A percentile compares a stretch with the other conserved stretches of the same genome.
These are phyloP conservation scores for Thrips palmi DNA, from an alignment of 1,140 invertebrate species.

Conservation along the genomic window DNA sequence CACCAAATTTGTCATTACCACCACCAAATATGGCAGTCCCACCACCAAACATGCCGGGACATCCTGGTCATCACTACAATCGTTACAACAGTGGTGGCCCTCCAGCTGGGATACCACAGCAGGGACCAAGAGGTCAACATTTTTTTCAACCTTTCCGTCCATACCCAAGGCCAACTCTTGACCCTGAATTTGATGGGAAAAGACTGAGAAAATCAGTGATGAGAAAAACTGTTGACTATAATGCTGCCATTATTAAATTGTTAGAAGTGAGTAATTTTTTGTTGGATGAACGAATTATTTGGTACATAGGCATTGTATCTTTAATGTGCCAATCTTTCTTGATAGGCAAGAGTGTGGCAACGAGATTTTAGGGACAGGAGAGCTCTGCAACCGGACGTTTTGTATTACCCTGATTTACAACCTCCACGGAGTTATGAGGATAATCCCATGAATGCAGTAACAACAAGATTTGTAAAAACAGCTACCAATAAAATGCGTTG, in stretches of 20 bases:
- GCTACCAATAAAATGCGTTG: conserved; percentile 99
- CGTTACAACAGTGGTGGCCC: neutral
- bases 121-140: conserved; percentile 12
- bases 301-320: conserved; percentile 7
- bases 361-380: conserved; percentile 71
- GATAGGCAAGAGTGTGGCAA: conserved; percentile 80
- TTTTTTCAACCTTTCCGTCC: conserved; percentile 16
- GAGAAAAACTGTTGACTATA: conserved; percentile 96
- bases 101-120: too few relatives aligned
- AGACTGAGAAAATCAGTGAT: conserved; percentile 88
- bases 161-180: conserved; percentile 13
- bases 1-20: too few relatives aligned
- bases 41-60: too few relatives aligned
- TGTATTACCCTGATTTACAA: conserved; percentile 71
- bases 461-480: conserved; percentile 90
- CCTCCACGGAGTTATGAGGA: conserved; percentile 79
- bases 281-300: conserved; percentile 1
- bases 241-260: conserved; percentile 83
- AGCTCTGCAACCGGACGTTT: conserved; percentile 77
- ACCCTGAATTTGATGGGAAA: conserved; percentile 82
- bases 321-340: conserved; percentile 15
- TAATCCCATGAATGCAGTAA: conserved; percentile 93
- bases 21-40: too few relatives aligned
- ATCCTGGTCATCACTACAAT: neutral
- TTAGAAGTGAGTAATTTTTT: conserved; percentile 46